Base-by-base conservation (phyloP, 1,140 invertebrate genomes). In the Lordiphosa clarofinis region DNA sequence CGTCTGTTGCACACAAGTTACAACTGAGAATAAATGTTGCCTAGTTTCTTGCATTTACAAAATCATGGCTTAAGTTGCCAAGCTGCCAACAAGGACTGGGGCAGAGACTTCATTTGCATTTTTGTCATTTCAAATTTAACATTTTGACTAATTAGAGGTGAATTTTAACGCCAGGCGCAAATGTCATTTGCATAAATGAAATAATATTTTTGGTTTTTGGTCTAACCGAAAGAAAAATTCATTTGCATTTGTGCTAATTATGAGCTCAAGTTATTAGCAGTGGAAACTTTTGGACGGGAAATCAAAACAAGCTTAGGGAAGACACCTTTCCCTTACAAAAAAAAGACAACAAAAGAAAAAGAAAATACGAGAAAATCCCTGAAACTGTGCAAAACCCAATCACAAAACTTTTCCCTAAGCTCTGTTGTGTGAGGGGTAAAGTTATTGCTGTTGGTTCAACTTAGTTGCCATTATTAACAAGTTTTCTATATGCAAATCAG, bases 401-500 rank as follows among this genome's bases (percentile, higher is more conserved):
- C 72, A 81, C 57, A 67, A 76, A 81, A 67, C 64, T 69, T 81
- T 81, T 63, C 40, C 48, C 59, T 73, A 84, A 82, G 78, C 76
- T 49, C 19, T 38, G 57, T 71, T 75, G 56, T 56, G 61, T n/a
- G n/a, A n/a, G n/a, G n/a, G n/a, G n/a, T n/a, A n/a, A n/a, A n/a
- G n/a, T n/a, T n/a, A n/a, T 50, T 58, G 39, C 46, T 63, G 28
- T 1, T 3, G 9, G 4, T 33, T 44, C 66, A 71, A 58, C 66
- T 61, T 39, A 40, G 50, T 38, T 69, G 58, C 56, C 72, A 62
- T 76, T 78, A 76, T 78, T 78, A 73, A 71, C 76, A 81, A 81
- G 67, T 82, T 78, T 71, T 63, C 67, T 48, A 54, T 82, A 81
- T 81, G 75, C 71, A 81, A 81, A 81, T 81, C 55, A 75, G 65